These are phyloP conservation scores for Timema cristinae DNA, from an alignment of 2,888 invertebrate genomes.

Conservation along the genomic window DNA sequence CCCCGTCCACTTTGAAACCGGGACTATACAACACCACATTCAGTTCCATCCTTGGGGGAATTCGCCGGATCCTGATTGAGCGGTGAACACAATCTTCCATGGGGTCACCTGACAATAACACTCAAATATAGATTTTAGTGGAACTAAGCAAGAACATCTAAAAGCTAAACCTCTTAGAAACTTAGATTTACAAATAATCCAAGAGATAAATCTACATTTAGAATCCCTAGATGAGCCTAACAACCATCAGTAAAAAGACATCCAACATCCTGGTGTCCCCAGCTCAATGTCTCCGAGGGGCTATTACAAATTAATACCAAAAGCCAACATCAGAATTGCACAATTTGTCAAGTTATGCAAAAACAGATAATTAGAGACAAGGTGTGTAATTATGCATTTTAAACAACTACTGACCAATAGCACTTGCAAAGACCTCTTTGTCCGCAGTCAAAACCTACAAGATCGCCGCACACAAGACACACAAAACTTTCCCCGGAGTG, in stretches of 20 bases:
- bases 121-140: constrained; percentile 6
- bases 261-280: no score
- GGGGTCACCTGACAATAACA: constrained; percentile 37
- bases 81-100: constrained; percentile 41
- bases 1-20: constrained; percentile 47
- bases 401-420: constrained; percentile 46
- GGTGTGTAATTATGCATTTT: background rate
- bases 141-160: background rate
- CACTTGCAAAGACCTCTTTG: constrained; percentile 61
- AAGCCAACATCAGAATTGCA: no score
- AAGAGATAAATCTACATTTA: no score
- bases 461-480: constrained; percentile 60
- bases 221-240: no score
- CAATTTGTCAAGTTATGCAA: no score
- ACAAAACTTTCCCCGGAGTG: constrained; percentile 51
- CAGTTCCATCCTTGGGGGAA: constrained; percentile 36
- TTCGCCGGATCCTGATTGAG: constrained; percentile 40
- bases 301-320: no score
- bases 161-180: background rate
- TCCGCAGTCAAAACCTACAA: constrained; percentile 46
- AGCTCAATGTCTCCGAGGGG: no score
- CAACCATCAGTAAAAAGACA: no score
- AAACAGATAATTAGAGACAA: background rate
- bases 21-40: constrained; percentile 37
- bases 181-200: no score